Evolutionary conservation across 92 coral and sea anemone species (phyloP), one percentile per base, ranked within the genome.

Genomic region (Actinostola sp.): DNA sequence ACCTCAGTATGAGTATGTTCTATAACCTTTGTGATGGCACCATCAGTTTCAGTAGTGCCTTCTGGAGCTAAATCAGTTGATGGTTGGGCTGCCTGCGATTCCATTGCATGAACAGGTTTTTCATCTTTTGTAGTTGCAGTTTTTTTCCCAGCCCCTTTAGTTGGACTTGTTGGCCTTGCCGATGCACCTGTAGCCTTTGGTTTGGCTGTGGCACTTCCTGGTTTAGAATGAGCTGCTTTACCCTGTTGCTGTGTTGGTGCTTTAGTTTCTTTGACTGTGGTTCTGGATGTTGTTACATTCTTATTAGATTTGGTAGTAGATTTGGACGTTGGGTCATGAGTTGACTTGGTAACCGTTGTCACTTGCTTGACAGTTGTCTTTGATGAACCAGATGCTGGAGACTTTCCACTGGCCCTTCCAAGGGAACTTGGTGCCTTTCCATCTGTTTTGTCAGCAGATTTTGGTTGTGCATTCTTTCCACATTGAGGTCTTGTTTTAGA

Each of bases 251-350:
- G 41, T 19, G 61, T 42, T 3, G 71, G 55, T 29, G 70, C 27
- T 59, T 57, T 65, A 14, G 79, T 58, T 61, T 81, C 75, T 67
- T 70, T 86, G 27, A 60, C 78, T 26, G 89, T 87, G n/a, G 92
- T 82, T 42, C 67, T 80, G 0, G 80, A 53, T 13, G 88, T 46
- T 63, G 30, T 77, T n/a, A n/a, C 80, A 28, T 74, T 78, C 8
- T 57, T 79, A 43, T 63, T 80, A 2, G 62, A 73, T 64, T 71
- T 69, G 17, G 79, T 63, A 0, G 87, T 79, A 27, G 96, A 75
- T 41, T 76, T 87, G 2, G 60, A 72, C 54, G 25, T 71, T 34
- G 90, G 80, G 23, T 50, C 88, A 23, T 59, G 67, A 30, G 72
- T 31, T 15, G 66, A 42, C 52, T 63, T 81, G n/a, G 68, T 49